A percentile compares a stretch with the other conserved stretches of the same genome.
Conservation (phyloP, 2,113 vertebrate genomes). For the Gadus chalcogrammus region DNA sequence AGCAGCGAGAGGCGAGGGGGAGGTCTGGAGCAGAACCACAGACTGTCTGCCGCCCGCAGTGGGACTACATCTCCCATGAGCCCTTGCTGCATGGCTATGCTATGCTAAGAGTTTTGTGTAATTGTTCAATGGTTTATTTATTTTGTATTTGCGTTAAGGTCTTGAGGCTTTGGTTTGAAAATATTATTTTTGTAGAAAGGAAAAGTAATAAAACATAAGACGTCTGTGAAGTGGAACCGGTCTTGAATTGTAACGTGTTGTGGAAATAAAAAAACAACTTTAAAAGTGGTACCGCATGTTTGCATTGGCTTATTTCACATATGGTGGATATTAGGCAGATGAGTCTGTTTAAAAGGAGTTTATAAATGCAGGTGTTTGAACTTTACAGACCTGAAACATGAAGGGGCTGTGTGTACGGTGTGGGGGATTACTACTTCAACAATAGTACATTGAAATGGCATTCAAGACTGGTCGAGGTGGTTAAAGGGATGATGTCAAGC, state of each 20-base stretch:
- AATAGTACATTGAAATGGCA: no score
- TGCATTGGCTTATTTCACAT: not conserved
- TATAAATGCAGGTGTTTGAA: no score
- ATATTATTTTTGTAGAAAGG: constrained; percentile 72
- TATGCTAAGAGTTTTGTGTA: constrained; percentile 16
- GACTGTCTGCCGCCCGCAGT: constrained; percentile 3
- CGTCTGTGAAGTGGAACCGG: constrained; percentile 53
- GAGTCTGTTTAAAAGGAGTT: no score
- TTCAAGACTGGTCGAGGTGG: no score
- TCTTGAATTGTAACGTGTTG: constrained; percentile 54
- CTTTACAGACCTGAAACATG: no score
- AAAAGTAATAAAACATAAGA: not conserved
- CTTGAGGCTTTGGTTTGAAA: constrained; percentile 38
- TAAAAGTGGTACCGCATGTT: constrained; percentile 17
- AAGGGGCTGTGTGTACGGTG: no score
- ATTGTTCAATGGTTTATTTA: constrained; percentile 68
- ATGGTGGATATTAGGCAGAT: no score
- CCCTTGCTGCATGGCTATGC: constrained; percentile 18
- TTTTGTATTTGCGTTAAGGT: constrained; percentile 59
- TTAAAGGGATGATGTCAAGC: no score
- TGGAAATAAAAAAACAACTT: constrained; percentile 43
- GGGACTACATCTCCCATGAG: constrained; percentile 8
- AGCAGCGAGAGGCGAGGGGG: no score
- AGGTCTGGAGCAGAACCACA: no score
- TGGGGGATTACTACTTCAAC: no score